Conservation (phyloP, 2,888 invertebrate genomes). For the Ichneumoninae sp. region DNA sequence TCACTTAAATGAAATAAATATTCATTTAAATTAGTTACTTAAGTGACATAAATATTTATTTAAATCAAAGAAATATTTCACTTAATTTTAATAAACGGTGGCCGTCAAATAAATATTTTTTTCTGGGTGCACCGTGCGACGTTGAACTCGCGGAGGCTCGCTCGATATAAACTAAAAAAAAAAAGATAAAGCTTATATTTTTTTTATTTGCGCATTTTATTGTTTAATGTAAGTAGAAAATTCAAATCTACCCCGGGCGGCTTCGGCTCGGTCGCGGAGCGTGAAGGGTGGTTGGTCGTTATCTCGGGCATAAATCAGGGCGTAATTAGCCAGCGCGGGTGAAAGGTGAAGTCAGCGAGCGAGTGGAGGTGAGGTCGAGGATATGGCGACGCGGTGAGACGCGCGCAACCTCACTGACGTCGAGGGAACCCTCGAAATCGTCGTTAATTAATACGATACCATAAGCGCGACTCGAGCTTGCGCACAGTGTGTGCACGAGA, state of each 20-base stretch:
- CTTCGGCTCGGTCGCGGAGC: constrained; percentile 36
- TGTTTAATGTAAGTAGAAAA: constrained; percentile 28
- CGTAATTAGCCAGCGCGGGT: constrained; percentile 74
- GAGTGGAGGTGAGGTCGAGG: constrained; percentile 1
- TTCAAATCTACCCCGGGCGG: constrained; percentile 54
- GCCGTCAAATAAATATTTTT: too few relatives aligned
- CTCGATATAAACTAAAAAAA: neutral
- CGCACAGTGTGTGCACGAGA: neutral
- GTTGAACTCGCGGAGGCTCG: too few relatives aligned
- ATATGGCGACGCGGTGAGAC: constrained; percentile 11
- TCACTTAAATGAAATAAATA: too few relatives aligned
- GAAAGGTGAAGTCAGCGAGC: constrained; percentile 55
- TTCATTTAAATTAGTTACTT: too few relatives aligned
- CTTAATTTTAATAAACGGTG: too few relatives aligned
- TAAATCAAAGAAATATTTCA: too few relatives aligned
- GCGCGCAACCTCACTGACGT: constrained; percentile 69
- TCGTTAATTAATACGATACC: constrained; percentile 75
- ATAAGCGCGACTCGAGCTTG: constrained; percentile 17
- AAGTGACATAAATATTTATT: too few relatives aligned
- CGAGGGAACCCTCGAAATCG: constrained; percentile 75
- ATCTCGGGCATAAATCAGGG: constrained; percentile 76
- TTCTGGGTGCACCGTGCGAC: too few relatives aligned
- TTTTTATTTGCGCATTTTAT: neutral
- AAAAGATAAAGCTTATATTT: neutral
- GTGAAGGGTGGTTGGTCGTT: constrained; percentile 72